Evolutionary conservation across 2,113 vertebrate genomes (phyloP), one percentile per base, ranked within the genome.

Genomic region (Callorhinus ursinus): DNA sequence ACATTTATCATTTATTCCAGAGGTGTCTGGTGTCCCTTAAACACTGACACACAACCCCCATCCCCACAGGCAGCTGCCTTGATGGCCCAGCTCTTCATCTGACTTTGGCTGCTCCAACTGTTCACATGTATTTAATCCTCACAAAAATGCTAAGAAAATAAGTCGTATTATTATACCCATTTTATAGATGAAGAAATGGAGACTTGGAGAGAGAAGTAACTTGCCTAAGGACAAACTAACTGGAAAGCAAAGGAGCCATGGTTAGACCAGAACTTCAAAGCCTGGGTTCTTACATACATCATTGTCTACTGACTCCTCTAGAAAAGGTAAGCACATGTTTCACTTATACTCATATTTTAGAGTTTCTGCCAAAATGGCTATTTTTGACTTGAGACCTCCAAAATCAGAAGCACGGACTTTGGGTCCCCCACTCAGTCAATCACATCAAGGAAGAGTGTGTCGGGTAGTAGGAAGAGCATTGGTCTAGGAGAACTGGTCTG

Each of bases 131-230:
- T 82, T 90, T 80, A 77, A 36, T 80, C 24, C 14, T 93, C 26
- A n/a, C 21, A 57, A 26, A 7, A 49, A 57, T 71, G 83, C 61
- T 72, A 92, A 96, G 26, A 90, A 82, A 97, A 90, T 7, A 71
- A n/a, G 18, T 74, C 22, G 36, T 61, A 46, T 72, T 49, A 55
- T 84, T 59, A 83, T 4, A 19, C 7, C 21, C 91, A 36, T 81
- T 88, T 88, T 93, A 84, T 11, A 96, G 81, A 63, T 39, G 33
- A 96, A 74, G 59, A 93, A 49, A 82, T 12, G 72, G 42, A 84
- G 26, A 8, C 5, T 57, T 76, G 26, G 51, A 83, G 46, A 79
- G 14, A 84, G 93, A 67, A 93, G 7, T 57, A 55, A 63, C 24
- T 61, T 21, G 2, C 28, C 57, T 67, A 33, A 59, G 61, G 67